phyloP scores from a whole-genome alignment of 2,888 invertebrate genomes.

The Troilus luridus region DNA sequence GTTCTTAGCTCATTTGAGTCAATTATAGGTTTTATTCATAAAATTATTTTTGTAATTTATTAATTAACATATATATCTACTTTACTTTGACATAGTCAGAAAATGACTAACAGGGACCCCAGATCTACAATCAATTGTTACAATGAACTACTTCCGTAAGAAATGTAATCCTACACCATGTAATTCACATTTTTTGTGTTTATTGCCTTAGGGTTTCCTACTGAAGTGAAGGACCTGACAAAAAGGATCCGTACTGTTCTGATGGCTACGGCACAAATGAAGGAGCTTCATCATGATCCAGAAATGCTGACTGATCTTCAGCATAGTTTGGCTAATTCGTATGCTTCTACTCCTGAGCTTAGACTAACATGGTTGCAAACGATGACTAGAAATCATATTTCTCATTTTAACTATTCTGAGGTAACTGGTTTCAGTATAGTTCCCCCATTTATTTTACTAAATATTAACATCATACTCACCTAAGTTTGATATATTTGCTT shows the following conservation, averaged over 20 bases:
- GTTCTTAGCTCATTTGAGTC: too few species aligned
- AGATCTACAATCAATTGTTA: too few species aligned
- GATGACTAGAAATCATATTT: conserved; percentile 88
- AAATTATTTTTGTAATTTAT: too few species aligned
- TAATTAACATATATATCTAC: too few species aligned
- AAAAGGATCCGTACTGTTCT: conserved; percentile 94
- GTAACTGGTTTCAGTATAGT: conserved; percentile 70
- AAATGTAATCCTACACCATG: too few species aligned
- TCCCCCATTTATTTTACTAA: not conserved
- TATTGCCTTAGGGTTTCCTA: conserved; percentile 77
- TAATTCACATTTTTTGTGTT: not conserved
- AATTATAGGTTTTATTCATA: too few species aligned
- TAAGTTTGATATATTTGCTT: too few species aligned
- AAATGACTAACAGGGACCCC: too few species aligned
- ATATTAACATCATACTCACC: not conserved
- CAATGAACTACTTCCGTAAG: too few species aligned
- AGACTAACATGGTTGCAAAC: conserved; percentile 96
- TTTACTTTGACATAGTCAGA: too few species aligned
- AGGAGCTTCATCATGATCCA: conserved; percentile 90
- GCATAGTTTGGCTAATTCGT: conserved; percentile 92
- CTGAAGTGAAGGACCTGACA: conserved; percentile 93
- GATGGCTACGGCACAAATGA: conserved; percentile 94
- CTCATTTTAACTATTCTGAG: conserved; percentile 90
- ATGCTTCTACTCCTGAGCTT: conserved; percentile 94
- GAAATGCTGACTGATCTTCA: conserved; percentile 93